These are phyloP conservation scores for Ascidia mentula DNA, from an alignment of 23 tunicate species.

Conservation along the genomic window DNA sequence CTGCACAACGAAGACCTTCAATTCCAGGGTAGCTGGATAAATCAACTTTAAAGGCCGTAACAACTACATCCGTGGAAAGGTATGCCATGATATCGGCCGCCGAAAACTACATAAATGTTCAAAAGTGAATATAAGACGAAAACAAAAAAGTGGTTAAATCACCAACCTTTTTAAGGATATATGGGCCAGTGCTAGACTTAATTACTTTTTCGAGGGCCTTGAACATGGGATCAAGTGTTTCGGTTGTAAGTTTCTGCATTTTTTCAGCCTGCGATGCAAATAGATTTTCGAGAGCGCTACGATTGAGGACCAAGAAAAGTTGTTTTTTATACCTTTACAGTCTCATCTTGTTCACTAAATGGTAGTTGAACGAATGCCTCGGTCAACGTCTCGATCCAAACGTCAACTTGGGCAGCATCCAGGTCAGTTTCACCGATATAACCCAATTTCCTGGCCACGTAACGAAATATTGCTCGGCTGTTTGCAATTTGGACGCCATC, in stretches of 20 bases:
- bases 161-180: not conserved
- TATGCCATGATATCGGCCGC: too few species aligned
- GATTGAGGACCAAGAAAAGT: not conserved
- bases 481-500: constrained; percentile 56
- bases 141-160: not conserved
- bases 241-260: not conserved
- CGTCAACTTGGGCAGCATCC: constrained; percentile 34
- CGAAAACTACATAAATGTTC: too few species aligned
- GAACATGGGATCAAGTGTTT: not conserved
- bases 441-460: constrained; percentile 35
- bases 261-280: not conserved
- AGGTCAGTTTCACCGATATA: constrained; percentile 22
- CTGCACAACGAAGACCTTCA: too few species aligned
- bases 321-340: constrained; percentile 18
- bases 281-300: not conserved
- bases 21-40: too few species aligned
- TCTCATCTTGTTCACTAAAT: constrained; percentile 38
- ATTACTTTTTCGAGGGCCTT: not conserved
- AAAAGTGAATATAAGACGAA: too few species aligned
- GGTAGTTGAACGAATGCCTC: constrained; percentile 26
- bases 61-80: too few species aligned
- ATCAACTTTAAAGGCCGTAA: too few species aligned
- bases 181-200: not conserved
- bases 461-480: constrained; percentile 55
- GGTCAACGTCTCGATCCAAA: constrained; percentile 44